A percentile compares a stretch with the other conserved stretches of the same genome.
These are phyloP conservation scores for Aphyosemion australe DNA, from an alignment of 2,113 vertebrate genomes.

Conservation along the genomic window DNA sequence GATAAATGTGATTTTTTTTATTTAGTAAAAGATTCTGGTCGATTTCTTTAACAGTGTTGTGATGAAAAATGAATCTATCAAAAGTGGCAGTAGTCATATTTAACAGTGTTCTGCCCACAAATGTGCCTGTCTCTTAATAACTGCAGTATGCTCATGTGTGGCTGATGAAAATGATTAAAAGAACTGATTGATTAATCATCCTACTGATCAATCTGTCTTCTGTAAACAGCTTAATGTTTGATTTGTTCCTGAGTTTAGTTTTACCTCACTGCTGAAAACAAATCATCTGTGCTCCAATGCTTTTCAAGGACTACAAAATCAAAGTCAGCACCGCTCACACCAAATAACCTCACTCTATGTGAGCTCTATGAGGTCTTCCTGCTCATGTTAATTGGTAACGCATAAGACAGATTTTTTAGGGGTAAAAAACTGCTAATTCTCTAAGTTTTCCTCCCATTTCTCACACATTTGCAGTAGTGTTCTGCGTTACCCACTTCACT, in stretches of 20 bases:
- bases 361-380: slow-evolving; percentile 16
- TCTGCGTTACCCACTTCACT: slow-evolving; percentile 9
- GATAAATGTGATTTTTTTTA: too few relatives aligned
- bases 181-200: too few relatives aligned
- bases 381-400: slow-evolving; percentile 32
- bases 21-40: too few relatives aligned
- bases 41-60: too few relatives aligned
- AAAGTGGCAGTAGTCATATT: too few relatives aligned
- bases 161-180: too few relatives aligned
- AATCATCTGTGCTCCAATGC: slow-evolving; percentile 46
- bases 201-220: too few relatives aligned
- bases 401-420: not conserved
- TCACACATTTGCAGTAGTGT: not conserved
- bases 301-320: slow-evolving; percentile 30
- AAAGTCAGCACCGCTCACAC: not conserved
- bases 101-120: too few relatives aligned
- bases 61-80: too few relatives aligned
- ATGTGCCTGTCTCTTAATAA: too few relatives aligned
- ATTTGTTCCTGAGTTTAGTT: slow-evolving; percentile 20
- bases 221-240: too few relatives aligned
- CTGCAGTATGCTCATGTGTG: too few relatives aligned
- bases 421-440: not conserved
- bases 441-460: not conserved
- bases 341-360: slow-evolving; percentile 2
- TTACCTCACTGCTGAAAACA: slow-evolving; percentile 49